phyloP scores from a whole-genome alignment of 2,888 invertebrate genomes.

The Spilosoma lubricipeda region DNA sequence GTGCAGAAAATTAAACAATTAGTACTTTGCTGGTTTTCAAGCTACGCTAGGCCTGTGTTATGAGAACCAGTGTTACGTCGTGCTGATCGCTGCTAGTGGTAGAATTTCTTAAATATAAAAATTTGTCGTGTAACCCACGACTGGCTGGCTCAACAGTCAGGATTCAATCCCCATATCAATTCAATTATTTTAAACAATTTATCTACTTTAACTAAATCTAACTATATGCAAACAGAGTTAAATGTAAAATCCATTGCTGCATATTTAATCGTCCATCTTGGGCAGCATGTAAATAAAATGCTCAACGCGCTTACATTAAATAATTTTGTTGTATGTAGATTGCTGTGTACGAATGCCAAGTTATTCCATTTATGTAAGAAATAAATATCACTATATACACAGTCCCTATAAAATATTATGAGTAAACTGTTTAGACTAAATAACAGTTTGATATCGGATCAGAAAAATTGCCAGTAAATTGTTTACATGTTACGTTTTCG shows the following conservation, averaged over 20 bases:
- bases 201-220: not conserved
- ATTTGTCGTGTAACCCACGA: no score
- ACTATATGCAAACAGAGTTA: not conserved
- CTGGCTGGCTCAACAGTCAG: no score
- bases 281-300: not conserved
- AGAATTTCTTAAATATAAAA: no score
- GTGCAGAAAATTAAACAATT: no score
- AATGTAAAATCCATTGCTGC: not conserved
- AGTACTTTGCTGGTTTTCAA: no score
- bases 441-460: no score
- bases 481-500: not conserved
- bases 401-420: not conserved
- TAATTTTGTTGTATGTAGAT: not conserved
- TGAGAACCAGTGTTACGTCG: no score
- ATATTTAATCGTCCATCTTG: not conserved
- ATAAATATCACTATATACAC: not conserved
- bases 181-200: no score
- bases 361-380: not conserved
- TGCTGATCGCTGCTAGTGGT: no score
- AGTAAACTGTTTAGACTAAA: no score
- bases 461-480: not conserved
- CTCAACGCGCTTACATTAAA: not conserved
- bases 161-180: no score
- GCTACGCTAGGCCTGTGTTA: no score
- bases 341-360: not conserved